Conservation (phyloP, 1,140 invertebrate species). For the Rhopalosiphum padi region DNA sequence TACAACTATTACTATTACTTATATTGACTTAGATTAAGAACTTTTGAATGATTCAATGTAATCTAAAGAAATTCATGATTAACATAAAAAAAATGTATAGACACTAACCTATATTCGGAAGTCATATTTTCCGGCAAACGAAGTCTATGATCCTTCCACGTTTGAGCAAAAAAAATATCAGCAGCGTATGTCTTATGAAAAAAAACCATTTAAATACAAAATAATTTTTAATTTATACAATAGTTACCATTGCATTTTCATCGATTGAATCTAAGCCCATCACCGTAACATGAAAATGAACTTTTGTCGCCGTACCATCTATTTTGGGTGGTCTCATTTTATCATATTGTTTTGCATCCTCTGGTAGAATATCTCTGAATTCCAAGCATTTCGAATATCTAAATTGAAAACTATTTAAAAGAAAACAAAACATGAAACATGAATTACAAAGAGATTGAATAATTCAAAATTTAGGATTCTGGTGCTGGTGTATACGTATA, state of each 20-base stretch:
- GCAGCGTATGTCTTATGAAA: conserved; percentile 80
- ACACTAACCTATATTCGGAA: conserved; percentile 77
- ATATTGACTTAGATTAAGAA: not conserved
- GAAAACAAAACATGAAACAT: not conserved
- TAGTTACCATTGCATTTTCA: conserved; percentile 85
- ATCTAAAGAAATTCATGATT: not conserved
- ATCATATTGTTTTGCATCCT: conserved; percentile 84
- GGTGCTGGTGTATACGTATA: not conserved
- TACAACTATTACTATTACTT: not conserved
- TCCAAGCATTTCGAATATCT: conserved; percentile 74
- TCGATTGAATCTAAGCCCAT: conserved; percentile 92
- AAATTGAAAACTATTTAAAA: not conserved
- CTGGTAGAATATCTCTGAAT: conserved; percentile 83
- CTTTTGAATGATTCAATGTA: not conserved
- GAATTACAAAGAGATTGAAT: not conserved
- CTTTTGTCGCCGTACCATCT: conserved; percentile 83
- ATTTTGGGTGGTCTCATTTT: conserved; percentile 90
- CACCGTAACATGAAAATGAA: conserved; percentile 90
- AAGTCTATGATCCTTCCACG: conserved; percentile 88
- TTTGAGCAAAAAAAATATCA: conserved; percentile 91
- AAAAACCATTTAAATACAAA: not conserved
- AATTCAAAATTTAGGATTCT: not conserved
- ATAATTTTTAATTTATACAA: conserved; percentile 9
- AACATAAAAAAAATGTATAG: not conserved
- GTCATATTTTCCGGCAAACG: conserved; percentile 90